Conservation (phyloP, 2,888 invertebrate genomes). For the Brachyptera putata region DNA sequence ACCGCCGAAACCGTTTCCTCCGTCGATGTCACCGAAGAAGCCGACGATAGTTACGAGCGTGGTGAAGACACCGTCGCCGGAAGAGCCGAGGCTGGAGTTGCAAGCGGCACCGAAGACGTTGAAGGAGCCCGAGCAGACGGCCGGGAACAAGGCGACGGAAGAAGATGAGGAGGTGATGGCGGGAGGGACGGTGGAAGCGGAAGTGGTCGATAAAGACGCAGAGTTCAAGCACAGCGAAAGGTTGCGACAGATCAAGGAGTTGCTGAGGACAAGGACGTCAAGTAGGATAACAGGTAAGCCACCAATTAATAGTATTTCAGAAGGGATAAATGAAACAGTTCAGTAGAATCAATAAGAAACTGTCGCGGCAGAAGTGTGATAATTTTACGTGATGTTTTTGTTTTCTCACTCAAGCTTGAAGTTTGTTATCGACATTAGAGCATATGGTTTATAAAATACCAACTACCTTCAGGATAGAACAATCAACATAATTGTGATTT, state of each 20-base stretch:
- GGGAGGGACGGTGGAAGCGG: slow-evolving; percentile 42
- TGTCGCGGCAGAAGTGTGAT: no score
- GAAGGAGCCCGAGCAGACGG: slow-evolving; percentile 39
- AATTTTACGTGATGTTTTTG: no score
- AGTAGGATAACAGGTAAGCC: slow-evolving; percentile 23
- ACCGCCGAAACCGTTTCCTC: neutral
- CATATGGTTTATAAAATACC: no score
- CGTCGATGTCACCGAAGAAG: slow-evolving; percentile 41
- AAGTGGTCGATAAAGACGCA: slow-evolving; percentile 47
- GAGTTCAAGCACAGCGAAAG: slow-evolving; percentile 58
- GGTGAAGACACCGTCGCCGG: slow-evolving; percentile 63
- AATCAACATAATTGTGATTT: no score
- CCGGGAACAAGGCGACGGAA: slow-evolving; percentile 44
- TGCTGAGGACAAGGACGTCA: slow-evolving; percentile 43
- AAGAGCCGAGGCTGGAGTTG: neutral
- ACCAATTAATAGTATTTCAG: no score
- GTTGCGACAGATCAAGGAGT: slow-evolving; percentile 65
- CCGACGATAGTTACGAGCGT: slow-evolving; percentile 53
- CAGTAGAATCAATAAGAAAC: no score
- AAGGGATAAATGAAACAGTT: no score
- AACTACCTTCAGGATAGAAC: no score
- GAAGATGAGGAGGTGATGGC: slow-evolving; percentile 52
- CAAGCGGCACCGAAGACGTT: neutral
- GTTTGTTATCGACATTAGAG: no score
- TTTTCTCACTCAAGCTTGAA: no score